Base-by-base conservation (phyloP, 2,888 invertebrate species). In the Meta bourneti region DNA sequence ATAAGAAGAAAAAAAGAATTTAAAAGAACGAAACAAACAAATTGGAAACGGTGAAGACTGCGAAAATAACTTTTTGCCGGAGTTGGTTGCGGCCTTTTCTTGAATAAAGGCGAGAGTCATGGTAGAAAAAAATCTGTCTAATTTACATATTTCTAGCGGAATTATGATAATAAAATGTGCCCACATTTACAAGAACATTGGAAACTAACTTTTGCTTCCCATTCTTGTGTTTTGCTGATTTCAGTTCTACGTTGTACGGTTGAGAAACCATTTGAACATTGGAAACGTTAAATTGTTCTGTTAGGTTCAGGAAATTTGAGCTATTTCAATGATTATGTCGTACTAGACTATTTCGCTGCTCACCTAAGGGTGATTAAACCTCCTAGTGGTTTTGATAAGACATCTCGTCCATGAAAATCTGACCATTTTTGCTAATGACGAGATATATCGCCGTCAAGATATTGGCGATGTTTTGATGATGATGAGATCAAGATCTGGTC, bases 141-240 rank as follows among this genome's bases (percentile, higher is more conserved):
- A 87, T 87, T 87, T 87, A 52, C 87, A 87, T 87, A 80, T 70
- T 79, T 87, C 54, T n/a, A 34, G 80, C 19, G 20, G 54, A 87
- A 87, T 87, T 72, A 79, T 87, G 54, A 87, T 79, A 80, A 87
- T 80, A 87, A 87, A 87, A 87, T 72, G 54, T 51, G 79, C 13
- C 16, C n/a, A n/a, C 87, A n/a, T 61, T 78, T 87, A 78, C 19
- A 48, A 74, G 34, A 34, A 19, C 74, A 6, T 74, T n/a, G 49
- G 16, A 11, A 13, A 19, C 49, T 71, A 6, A 20, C 70, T 71
- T 51, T 82, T 49, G 82, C 9, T n/a, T 16, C 1, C 48, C 11
- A 5, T 79, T 79, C 61, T 6, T 13, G 19, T 20, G 7, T 34
- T 49, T 13, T 49, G 48, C 7, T 74, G 11, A 34, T 34, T 34